Evolutionary conservation across 2,797 vertebrate genomes (phyloP).

Genomic region (Graptemys geographica): DNA sequence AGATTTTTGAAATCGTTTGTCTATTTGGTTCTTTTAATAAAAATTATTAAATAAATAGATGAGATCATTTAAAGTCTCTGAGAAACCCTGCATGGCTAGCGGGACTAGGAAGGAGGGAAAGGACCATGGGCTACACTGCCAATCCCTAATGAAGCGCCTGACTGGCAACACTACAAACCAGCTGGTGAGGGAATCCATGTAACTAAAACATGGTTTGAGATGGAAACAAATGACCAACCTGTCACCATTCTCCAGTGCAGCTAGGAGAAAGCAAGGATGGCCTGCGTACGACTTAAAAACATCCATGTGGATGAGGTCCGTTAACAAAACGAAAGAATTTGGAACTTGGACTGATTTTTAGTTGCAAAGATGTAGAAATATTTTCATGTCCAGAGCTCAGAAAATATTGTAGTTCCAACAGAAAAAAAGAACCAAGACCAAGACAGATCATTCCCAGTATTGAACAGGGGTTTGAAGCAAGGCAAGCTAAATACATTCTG

Average conservation of each 20-base stretch:
- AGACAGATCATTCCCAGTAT: not conserved
- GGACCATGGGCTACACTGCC: not conserved
- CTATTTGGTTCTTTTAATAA: not conserved
- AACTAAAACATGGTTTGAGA: not conserved
- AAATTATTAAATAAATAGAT: not conserved
- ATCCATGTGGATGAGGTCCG: not conserved
- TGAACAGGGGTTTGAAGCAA: not conserved
- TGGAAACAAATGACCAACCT: not conserved
- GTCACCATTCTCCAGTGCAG: not conserved
- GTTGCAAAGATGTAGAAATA: not conserved
- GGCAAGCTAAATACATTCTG: not conserved
- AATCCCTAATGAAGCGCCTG: not conserved
- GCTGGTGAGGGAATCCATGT: not conserved
- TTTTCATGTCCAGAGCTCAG: not conserved
- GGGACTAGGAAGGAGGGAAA: not conserved
- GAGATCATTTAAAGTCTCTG: not conserved
- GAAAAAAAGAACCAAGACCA: not conserved
- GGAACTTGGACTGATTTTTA: not conserved
- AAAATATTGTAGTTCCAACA: not conserved
- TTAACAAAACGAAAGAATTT: constrained; percentile 12
- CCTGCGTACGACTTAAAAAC: not conserved
- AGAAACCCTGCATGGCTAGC: not conserved
- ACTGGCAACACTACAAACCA: not conserved
- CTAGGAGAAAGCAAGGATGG: not conserved
- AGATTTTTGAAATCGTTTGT: not conserved